These are phyloP conservation scores for Caenorhabditis sp. DNA, from an alignment of 2,888 invertebrate species.

Conservation along the genomic window DNA sequence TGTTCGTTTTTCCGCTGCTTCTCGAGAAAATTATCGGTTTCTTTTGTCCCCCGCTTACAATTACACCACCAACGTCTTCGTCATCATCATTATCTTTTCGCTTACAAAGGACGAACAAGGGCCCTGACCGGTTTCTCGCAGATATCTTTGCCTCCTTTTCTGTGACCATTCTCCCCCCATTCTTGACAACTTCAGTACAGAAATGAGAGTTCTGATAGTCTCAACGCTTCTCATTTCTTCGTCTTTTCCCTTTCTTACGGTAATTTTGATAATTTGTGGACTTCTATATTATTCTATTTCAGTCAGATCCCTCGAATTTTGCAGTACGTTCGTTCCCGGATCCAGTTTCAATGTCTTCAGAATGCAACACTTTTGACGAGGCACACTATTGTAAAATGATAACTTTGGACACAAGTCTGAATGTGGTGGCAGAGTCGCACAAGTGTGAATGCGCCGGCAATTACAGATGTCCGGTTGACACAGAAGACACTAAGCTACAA, in stretches of 20 bases:
- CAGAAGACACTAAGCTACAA: constrained; percentile 40
- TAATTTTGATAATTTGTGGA: no score
- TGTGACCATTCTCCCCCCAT: no score
- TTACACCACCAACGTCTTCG: no score
- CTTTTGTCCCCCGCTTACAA: not conserved
- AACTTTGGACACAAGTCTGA: not conserved
- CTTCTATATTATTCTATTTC: not conserved
- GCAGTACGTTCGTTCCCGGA: constrained; percentile 21
- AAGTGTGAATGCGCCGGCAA: constrained; percentile 32
- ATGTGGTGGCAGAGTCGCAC: constrained; percentile 40
- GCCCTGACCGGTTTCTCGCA: not conserved
- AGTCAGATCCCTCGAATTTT: constrained; percentile 34
- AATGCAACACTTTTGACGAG: constrained; percentile 44
- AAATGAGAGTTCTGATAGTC: no score
- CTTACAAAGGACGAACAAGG: not conserved
- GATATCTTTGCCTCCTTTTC: no score
- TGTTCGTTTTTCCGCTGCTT: no score
- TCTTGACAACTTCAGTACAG: no score
- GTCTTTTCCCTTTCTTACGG: no score
- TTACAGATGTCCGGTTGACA: constrained; percentile 38
- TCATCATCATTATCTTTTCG: not conserved
- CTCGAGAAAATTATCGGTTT: no score
- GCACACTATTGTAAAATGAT: constrained; percentile 52
- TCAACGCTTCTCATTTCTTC: no score
- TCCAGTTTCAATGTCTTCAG: constrained; percentile 24